A percentile compares a stretch with the other conserved stretches of the same genome.
These are phyloP conservation scores for Adelphocoris suturalis DNA, from an alignment of 2,888 invertebrate genomes.

Conservation along the genomic window DNA sequence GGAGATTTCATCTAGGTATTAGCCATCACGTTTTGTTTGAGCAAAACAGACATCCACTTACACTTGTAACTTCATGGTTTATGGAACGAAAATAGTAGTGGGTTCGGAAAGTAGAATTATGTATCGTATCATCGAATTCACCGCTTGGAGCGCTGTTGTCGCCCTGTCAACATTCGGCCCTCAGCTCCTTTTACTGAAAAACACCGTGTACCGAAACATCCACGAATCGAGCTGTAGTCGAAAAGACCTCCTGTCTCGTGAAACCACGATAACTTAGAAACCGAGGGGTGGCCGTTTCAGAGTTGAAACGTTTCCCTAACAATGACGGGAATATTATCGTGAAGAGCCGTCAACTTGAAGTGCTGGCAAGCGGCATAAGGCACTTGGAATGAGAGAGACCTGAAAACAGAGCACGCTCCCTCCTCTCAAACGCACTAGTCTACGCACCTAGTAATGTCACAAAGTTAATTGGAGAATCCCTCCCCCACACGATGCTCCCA, in stretches of 20 bases:
- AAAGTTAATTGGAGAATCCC: slow-evolving; percentile 51
- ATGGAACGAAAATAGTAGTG: no score
- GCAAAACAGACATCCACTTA: no score
- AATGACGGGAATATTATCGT: slow-evolving; percentile 50
- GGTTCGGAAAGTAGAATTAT: no score
- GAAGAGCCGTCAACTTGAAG: slow-evolving; percentile 40
- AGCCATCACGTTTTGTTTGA: no score
- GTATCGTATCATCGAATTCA: no score
- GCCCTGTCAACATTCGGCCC: no score
- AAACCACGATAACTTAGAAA: background rate
- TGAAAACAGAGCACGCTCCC: background rate
- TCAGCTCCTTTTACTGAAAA: no score
- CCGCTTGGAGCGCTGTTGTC: no score
- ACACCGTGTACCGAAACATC: background rate
- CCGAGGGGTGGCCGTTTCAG: background rate
- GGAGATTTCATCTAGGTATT: no score
- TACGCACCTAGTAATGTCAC: slow-evolving; percentile 41
- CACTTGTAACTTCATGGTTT: no score
- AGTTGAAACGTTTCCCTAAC: slow-evolving; percentile 33
- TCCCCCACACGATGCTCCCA: background rate
- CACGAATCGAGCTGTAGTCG: background rate
- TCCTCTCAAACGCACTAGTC: slow-evolving; percentile 20
- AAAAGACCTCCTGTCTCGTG: background rate
- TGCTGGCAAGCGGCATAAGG: background rate
- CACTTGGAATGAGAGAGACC: background rate